Evolutionary conservation across 2,888 invertebrate genomes (phyloP).

Genomic region (Arrhopalites spinosus): DNA sequence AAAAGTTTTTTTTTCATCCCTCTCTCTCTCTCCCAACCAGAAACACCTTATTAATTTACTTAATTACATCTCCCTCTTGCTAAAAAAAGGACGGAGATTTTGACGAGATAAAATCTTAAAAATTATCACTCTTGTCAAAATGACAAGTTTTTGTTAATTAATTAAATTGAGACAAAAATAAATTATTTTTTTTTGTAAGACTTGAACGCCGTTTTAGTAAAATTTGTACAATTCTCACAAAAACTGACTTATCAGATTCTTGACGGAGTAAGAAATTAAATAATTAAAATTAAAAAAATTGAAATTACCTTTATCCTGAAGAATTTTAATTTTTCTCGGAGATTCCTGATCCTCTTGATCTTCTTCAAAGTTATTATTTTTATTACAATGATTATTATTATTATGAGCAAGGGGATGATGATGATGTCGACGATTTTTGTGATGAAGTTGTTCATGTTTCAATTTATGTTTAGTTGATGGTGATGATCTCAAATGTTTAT

Average conservation of each 20-base stretch:
- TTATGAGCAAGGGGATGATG: not conserved
- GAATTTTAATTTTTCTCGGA: constrained; percentile 22
- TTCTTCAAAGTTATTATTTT: constrained; percentile 21
- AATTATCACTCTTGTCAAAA: no score
- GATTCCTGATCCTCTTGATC: constrained; percentile 25
- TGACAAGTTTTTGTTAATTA: no score
- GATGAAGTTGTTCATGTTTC: not conserved
- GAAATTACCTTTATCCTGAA: not conserved
- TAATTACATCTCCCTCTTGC: constrained; percentile 42
- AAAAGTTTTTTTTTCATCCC: constrained; percentile 10
- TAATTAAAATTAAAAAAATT: not conserved
- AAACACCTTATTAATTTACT: constrained; percentile 53
- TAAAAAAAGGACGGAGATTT: constrained; percentile 14
- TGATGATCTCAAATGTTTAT: not conserved
- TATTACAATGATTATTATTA: constrained; percentile 16
- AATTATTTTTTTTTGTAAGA: no score
- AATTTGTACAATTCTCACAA: no score
- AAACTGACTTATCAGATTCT: no score
- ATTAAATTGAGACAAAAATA: no score
- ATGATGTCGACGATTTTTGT: not conserved
- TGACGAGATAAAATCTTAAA: constrained; percentile 31
- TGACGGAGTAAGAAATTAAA: not conserved
- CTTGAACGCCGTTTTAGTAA: no score
- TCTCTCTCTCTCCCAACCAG: not conserved
- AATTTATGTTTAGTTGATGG: not conserved